These are phyloP conservation scores for Artibeus jamaicensis DNA, from an alignment of 2,797 vertebrate genomes.

Conservation along the genomic window DNA sequence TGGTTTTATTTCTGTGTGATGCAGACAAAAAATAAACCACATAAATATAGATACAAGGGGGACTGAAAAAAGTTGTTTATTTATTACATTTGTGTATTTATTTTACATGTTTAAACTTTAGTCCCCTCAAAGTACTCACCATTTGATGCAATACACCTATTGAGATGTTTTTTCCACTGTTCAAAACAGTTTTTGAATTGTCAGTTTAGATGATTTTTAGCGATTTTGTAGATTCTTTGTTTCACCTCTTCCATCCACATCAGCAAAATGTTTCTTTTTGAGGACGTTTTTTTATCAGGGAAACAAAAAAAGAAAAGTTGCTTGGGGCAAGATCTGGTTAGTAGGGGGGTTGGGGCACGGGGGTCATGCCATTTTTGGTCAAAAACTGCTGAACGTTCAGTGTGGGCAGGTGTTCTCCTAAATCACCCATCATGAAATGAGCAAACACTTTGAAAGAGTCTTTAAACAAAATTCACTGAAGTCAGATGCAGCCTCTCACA, in stretches of 20 bases:
- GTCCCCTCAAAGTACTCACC: neutral
- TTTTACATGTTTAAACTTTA: neutral
- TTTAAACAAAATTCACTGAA: neutral
- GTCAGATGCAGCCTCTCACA: neutral
- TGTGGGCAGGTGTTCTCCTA: neutral
- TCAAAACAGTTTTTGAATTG: neutral
- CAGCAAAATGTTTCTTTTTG: neutral
- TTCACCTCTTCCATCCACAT: neutral
- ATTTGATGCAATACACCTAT: neutral
- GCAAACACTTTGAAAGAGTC: neutral
- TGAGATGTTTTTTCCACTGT: too few species aligned
- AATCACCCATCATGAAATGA: neutral
- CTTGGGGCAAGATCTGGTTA: neutral
- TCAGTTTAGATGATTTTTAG: neutral
- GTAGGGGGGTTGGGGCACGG: neutral
- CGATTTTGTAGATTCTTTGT: neutral
- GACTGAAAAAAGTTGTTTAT: neutral
- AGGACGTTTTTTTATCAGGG: neutral
- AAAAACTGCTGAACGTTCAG: neutral
- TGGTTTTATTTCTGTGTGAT: neutral
- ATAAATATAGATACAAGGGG: neutral
- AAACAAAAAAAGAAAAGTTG: neutral
- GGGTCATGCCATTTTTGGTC: neutral
- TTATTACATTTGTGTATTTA: neutral
- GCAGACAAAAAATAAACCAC: neutral